Evolutionary conservation across 92 coral and sea anemone species (phyloP).

Genomic region (Palythoa grandiflora): DNA sequence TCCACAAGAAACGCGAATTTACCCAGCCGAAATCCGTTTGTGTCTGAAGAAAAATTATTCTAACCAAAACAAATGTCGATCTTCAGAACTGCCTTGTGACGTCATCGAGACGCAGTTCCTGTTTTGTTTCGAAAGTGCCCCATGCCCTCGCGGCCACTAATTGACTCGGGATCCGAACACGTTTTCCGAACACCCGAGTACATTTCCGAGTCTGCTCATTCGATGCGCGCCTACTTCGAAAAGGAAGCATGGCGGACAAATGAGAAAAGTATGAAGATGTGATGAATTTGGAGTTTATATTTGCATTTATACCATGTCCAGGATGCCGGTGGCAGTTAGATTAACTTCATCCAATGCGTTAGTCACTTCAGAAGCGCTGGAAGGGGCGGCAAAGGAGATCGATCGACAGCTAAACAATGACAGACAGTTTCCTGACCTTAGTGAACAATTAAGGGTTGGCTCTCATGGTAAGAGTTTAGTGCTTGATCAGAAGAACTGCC

Average conservation of each 20-base stretch:
- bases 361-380: slow-evolving; percentile 85
- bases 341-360: slow-evolving; percentile 64
- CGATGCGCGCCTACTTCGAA: slow-evolving; percentile 90
- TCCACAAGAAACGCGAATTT: slow-evolving; percentile 41
- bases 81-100: slow-evolving; percentile 65
- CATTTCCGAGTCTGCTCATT: slow-evolving; percentile 80
- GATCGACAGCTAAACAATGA: slow-evolving; percentile 90
- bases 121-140: slow-evolving; percentile 4
- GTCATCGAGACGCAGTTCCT: slow-evolving; percentile 56
- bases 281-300: slow-evolving; percentile 6
- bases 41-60: slow-evolving; percentile 68
- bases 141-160: slow-evolving; percentile 22
- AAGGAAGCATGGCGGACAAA: slow-evolving; percentile 61
- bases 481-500: neutral
- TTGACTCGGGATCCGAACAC: neutral
- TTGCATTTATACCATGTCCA: slow-evolving; percentile 19
- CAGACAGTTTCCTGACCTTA: slow-evolving; percentile 92
- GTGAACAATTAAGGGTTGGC: slow-evolving; percentile 79
- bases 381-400: slow-evolving; percentile 92
- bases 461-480: slow-evolving; percentile 76
- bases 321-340: slow-evolving; percentile 80
- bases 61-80: slow-evolving; percentile 80
- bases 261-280: slow-evolving; percentile 37
- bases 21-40: slow-evolving; percentile 50
- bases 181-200: slow-evolving; percentile 16